A percentile compares a stretch with the other conserved stretches of the same genome.
Conservation (phyloP, 2,797 vertebrate genomes). For the Heteromormyrus szaboi region DNA sequence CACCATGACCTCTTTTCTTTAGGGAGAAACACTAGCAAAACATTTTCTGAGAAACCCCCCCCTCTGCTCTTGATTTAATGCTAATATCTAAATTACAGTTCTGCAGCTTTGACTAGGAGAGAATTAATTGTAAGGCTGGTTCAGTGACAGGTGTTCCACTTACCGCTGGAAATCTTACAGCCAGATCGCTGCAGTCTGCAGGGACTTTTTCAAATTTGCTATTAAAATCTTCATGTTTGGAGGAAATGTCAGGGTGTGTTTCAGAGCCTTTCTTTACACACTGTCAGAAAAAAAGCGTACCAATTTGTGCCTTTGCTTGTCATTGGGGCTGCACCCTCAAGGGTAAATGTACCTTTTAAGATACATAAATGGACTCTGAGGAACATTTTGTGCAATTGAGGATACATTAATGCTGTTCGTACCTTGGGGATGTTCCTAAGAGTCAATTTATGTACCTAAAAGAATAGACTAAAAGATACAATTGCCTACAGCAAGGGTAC, state of each 20-base stretch:
- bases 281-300: not conserved
- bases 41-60: not conserved
- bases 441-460: not conserved
- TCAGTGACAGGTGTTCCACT: not conserved
- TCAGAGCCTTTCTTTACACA: not conserved
- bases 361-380: not conserved
- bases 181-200: not conserved
- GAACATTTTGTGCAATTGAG: not conserved
- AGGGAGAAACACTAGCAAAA: not conserved
- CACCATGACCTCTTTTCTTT: not conserved
- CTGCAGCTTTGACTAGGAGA: not conserved
- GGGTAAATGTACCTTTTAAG: not conserved
- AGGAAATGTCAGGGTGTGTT: conserved; percentile 2
- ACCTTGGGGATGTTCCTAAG: not conserved
- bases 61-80: not conserved
- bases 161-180: not conserved
- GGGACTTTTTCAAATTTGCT: conserved; percentile 4
- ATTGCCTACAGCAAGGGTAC: not conserved
- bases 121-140: not conserved
- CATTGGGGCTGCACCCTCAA: not conserved
- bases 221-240: not conserved
- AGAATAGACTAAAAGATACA: not conserved
- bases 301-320: not conserved
- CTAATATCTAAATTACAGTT: not conserved
- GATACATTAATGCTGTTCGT: not conserved